Conservation (phyloP, 2,113 vertebrate genomes). For the Telmatochromis bifrenatus region DNA sequence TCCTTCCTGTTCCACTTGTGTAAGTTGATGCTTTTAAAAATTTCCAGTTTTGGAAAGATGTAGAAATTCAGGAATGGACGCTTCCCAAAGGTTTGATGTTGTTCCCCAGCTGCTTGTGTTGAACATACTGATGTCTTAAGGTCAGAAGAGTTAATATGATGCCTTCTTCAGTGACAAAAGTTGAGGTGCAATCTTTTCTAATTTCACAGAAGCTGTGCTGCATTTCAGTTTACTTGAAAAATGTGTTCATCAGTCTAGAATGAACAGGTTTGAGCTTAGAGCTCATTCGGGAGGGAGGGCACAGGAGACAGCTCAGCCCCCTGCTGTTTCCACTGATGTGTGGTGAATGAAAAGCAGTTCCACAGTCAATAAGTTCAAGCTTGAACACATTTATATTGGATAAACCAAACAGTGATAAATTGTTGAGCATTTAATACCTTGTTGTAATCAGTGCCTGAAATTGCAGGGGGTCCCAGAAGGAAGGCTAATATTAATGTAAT, state of each 20-base stretch:
- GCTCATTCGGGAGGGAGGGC: background rate
- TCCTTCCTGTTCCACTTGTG: background rate
- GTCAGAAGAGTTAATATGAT: background rate
- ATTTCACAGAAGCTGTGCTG: background rate
- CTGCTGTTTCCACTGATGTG: background rate
- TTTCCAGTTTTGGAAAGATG: background rate
- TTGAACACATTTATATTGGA: background rate
- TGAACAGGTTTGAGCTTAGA: background rate
- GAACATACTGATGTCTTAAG: background rate
- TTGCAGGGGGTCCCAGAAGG: background rate
- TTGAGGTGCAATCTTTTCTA: background rate
- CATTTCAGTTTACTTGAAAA: background rate
- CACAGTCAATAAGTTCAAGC: background rate
- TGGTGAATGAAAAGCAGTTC: background rate
- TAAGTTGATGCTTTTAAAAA: background rate
- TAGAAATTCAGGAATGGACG: background rate
- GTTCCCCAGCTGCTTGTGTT: background rate
- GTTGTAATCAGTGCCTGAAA: conserved; percentile 19
- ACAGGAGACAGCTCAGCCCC: background rate
- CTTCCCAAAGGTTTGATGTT: background rate
- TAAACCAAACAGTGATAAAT: conserved; percentile 12
- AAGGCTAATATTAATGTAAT: background rate
- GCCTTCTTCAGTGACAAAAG: background rate
- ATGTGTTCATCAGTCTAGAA: background rate
- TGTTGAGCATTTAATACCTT: background rate